Conservation (phyloP, 2,888 invertebrate genomes). For the Argynnis bischoffii region DNA sequence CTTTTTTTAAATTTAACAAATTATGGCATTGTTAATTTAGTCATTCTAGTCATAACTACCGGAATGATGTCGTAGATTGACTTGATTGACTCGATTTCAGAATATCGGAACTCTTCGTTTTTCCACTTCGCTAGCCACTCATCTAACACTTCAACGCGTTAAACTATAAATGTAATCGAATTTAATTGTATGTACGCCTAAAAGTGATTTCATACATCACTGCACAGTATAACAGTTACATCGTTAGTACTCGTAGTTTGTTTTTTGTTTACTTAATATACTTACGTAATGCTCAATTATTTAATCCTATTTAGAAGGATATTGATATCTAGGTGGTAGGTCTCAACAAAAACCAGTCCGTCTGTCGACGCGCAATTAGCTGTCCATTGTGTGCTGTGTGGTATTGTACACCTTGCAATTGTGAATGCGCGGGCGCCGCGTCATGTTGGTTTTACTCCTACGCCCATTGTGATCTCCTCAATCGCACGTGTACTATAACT, state of each 20-base stretch:
- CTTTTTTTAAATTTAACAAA: no score
- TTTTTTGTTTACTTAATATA: background rate
- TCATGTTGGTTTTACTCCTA: constrained; percentile 74
- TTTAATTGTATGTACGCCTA: constrained; percentile 41
- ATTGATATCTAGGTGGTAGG: constrained; percentile 37
- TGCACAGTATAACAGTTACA: constrained; percentile 1
- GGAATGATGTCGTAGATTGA: constrained; percentile 57
- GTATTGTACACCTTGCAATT: constrained; percentile 55
- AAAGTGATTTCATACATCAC: constrained; percentile 34
- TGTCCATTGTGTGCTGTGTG: constrained; percentile 61
- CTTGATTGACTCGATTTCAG: constrained; percentile 74
- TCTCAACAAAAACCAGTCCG: constrained; percentile 59
- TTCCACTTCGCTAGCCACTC: constrained; percentile 71
- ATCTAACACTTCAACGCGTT: constrained; percentile 54
- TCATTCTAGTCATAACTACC: background rate
- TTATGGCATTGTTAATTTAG: no score
- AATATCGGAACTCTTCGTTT: constrained; percentile 76
- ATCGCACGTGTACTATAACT: constrained; percentile 62
- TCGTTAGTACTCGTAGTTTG: background rate
- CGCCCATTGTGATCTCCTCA: constrained; percentile 71
- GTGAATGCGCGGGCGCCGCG: constrained; percentile 59
- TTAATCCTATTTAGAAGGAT: constrained; percentile 32
- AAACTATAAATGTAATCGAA: constrained; percentile 53
- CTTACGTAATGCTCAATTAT: background rate
- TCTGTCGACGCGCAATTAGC: constrained; percentile 80